phyloP scores from a whole-genome alignment of 2,113 vertebrate species.

The Boulengeromyrus knoepffleri region DNA sequence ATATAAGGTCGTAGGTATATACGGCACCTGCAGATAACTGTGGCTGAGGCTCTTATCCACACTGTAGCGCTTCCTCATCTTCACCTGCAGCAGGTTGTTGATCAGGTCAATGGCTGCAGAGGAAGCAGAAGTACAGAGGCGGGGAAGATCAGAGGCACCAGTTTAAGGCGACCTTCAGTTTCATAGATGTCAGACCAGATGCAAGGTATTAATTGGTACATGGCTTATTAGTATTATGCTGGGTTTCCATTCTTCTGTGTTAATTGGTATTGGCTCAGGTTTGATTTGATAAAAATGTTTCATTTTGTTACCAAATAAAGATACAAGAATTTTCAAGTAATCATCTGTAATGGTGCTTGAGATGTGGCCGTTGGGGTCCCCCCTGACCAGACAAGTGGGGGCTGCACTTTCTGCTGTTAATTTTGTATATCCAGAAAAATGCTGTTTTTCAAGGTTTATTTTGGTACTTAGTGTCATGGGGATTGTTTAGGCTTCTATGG shows the following conservation, averaged over 20 bases:
- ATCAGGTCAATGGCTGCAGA: conserved; percentile 78
- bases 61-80: conserved; percentile 90
- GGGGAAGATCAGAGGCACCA: background rate
- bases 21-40: conserved; percentile 73
- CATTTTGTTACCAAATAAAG: too few relatives aligned
- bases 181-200: background rate
- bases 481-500: too few relatives aligned
- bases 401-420: too few relatives aligned
- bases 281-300: too few relatives aligned
- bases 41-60: conserved; percentile 91
- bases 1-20: conserved; percentile 18
- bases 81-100: conserved; percentile 88
- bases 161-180: background rate
- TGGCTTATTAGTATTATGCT: background rate
- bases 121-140: background rate
- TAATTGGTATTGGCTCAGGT: background rate
- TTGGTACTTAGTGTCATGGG: too few relatives aligned
- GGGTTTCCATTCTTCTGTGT: background rate
- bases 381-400: too few relatives aligned
- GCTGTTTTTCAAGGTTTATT: too few relatives aligned
- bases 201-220: background rate
- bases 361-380: too few relatives aligned
- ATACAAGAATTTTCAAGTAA: too few relatives aligned
- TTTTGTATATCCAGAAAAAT: too few relatives aligned
- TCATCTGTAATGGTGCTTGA: too few relatives aligned